phyloP scores from a whole-genome alignment of 2,797 vertebrate genomes.

The Rhinichthys osculus region DNA sequence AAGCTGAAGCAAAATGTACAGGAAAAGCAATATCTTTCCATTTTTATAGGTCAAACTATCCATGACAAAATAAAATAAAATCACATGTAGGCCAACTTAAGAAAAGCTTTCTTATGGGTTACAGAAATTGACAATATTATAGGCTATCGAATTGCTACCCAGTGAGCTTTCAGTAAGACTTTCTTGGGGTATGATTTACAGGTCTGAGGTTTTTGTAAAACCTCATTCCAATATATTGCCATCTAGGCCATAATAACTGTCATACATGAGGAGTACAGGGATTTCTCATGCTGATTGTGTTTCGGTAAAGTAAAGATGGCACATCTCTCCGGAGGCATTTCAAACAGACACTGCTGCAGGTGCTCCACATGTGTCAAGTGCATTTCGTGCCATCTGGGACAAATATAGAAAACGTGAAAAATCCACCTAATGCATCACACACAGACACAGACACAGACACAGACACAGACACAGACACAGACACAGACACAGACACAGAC shows the following conservation, averaged over 20 bases:
- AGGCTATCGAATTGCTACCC: too few relatives aligned
- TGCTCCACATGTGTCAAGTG: constrained; percentile 18
- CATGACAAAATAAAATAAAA: neutral
- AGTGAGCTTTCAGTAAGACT: neutral
- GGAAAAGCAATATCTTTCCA: neutral
- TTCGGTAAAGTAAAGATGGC: neutral
- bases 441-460: neutral
- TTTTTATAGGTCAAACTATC: neutral
- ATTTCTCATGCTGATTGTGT: neutral
- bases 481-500: neutral
- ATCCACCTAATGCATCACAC: too few relatives aligned
- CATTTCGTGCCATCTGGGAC: constrained; percentile 6
- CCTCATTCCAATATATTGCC: neutral
- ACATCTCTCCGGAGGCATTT: neutral
- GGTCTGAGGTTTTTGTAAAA: neutral
- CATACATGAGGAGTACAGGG: neutral
- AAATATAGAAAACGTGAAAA: neutral
- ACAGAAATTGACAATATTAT: neutral
- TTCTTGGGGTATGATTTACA: constrained; percentile 4
- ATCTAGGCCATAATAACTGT: neutral
- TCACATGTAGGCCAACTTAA: neutral
- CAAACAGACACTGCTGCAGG: neutral
- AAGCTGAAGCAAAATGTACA: neutral
- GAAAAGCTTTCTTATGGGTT: neutral
- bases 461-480: neutral